Percentiles rank a stretch among this genome's conserved stretches.
phyloP scores from a whole-genome alignment of 2,113 vertebrate genomes.

The Falcunculus frontatus region DNA sequence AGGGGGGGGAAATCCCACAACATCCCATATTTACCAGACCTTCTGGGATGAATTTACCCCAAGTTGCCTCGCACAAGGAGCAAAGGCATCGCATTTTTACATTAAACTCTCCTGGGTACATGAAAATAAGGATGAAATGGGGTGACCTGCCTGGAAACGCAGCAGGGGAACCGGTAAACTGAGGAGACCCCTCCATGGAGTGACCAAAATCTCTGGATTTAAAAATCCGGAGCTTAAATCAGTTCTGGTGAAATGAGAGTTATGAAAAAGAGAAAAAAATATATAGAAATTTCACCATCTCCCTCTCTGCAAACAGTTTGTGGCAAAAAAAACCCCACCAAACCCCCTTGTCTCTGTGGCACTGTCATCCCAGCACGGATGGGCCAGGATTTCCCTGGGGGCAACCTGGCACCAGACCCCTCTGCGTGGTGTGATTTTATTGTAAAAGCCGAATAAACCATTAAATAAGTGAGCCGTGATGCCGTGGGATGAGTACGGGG shows the following conservation, averaged over 20 bases:
- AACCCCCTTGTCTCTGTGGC: background rate
- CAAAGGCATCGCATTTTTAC: accelerated
- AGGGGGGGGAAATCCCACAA: accelerated
- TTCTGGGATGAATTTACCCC: background rate
- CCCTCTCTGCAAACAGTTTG: accelerated
- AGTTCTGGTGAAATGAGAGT: accelerated
- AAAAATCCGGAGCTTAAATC: background rate
- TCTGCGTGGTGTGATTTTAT: accelerated
- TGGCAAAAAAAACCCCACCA: background rate
- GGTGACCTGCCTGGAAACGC: background rate
- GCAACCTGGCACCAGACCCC: background rate
- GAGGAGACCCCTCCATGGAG: background rate
- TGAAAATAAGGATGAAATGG: background rate
- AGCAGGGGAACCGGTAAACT: accelerated
- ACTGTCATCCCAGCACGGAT: accelerated
- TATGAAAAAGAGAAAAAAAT: background rate
- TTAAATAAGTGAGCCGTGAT: accelerated
- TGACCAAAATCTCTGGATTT: accelerated
- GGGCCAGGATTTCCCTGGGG: background rate
- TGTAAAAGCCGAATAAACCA: background rate
- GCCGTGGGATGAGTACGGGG: background rate
- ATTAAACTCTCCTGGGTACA: background rate
- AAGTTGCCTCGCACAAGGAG: background rate
- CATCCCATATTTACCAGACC: background rate
- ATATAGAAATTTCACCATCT: accelerated